These are phyloP conservation scores for Ophion slaviceki DNA, from an alignment of 2,888 invertebrate species.

Conservation along the genomic window DNA sequence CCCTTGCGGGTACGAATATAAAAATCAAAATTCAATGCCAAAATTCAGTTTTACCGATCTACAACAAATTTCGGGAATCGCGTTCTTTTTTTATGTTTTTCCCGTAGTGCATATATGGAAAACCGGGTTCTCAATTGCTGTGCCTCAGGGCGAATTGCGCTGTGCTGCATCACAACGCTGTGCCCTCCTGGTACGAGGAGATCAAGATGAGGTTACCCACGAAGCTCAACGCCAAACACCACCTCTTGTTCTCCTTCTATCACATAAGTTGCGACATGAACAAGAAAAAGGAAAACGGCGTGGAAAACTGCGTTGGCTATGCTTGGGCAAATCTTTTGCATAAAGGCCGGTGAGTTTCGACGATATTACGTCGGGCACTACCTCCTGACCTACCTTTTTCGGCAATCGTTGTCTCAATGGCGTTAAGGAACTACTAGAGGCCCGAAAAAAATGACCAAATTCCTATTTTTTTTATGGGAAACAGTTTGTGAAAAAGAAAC, in stretches of 20 bases:
- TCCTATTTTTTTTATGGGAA: no score
- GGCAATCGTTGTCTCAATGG: neutral
- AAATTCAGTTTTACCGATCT: no score
- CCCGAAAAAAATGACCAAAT: no score
- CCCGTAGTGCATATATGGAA: slow-evolving; percentile 90
- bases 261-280: slow-evolving; percentile 97
- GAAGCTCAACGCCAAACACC: slow-evolving; percentile 93
- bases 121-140: slow-evolving; percentile 87
- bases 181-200: slow-evolving; percentile 96
- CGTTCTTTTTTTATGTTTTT: slow-evolving; percentile 73
- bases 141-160: slow-evolving; percentile 90
- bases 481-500: no score
- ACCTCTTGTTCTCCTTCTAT: slow-evolving; percentile 96
- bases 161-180: slow-evolving; percentile 95
- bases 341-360: slow-evolving; percentile 87
- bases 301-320: slow-evolving; percentile 95
- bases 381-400: neutral
- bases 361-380: neutral
- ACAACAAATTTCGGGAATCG: neutral
- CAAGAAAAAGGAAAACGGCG: slow-evolving; percentile 90
- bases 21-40: neutral
- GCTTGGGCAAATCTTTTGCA: slow-evolving; percentile 95
- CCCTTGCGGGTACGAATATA: slow-evolving; percentile 88
- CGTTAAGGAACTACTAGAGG: no score
- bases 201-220: slow-evolving; percentile 96